Percentiles rank a stretch among this genome's conserved stretches.
Evolutionary conservation across 1,140 invertebrate genomes (phyloP).

Genomic region (Hylaeus volcanicus): DNA sequence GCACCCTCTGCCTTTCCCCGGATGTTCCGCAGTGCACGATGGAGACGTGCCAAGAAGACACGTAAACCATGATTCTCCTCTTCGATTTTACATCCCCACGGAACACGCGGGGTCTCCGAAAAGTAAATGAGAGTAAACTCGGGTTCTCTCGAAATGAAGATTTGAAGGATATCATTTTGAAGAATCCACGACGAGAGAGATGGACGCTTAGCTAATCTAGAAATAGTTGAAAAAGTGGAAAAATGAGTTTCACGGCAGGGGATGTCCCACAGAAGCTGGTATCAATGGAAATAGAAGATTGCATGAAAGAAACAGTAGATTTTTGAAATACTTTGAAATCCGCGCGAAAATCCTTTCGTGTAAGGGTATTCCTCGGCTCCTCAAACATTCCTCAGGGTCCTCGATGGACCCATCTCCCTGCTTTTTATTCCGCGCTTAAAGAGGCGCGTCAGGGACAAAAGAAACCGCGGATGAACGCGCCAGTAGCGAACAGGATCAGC

Average conservation of each 20-base stretch:
- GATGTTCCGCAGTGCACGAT: slow-evolving; percentile 23
- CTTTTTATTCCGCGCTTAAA: not conserved
- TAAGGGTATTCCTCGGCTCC: not conserved
- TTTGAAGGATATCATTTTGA: no score
- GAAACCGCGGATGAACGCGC: not conserved
- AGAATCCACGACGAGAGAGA: no score
- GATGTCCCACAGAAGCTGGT: no score
- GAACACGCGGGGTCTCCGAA: not conserved
- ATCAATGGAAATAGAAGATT: not conserved
- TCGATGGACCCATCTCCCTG: not conserved
- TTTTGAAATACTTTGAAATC: not conserved
- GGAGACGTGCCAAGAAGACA: slow-evolving; percentile 56
- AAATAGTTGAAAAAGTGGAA: no score
- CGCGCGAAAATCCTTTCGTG: not conserved
- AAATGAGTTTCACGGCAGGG: no score
- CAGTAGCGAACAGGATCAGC: not conserved
- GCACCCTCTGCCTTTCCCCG: slow-evolving; percentile 10
- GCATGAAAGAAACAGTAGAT: no score
- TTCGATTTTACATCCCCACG: not conserved
- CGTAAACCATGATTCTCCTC: slow-evolving; percentile 39
- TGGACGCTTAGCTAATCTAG: no score
- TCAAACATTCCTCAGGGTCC: not conserved
- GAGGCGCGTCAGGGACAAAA: not conserved
- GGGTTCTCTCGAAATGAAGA: no score
- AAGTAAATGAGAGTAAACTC: no score